Conservation (phyloP, 1,140 invertebrate genomes). For the Pseudomyrmex sp. region DNA sequence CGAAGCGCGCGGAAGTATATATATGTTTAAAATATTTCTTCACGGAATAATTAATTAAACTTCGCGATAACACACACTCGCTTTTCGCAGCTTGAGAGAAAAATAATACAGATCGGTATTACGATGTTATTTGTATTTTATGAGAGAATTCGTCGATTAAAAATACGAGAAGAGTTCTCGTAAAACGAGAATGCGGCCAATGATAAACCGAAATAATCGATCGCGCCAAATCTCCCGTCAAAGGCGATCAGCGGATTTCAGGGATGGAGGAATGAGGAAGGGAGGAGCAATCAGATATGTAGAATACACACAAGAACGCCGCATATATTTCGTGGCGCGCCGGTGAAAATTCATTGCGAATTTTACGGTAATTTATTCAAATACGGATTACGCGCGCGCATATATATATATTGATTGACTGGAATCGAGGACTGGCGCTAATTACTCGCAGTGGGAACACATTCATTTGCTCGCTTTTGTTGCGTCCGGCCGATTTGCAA, state of each 20-base stretch:
- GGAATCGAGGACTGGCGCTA: neutral
- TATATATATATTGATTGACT: constrained; percentile 38
- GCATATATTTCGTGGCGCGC: neutral
- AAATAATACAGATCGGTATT: no score
- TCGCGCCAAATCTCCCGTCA: neutral
- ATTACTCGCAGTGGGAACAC: constrained; percentile 1
- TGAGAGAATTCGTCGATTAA: neutral
- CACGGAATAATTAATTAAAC: no score
- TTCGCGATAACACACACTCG: no score
- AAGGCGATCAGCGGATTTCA: neutral
- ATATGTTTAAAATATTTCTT: no score
- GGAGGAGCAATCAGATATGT: neutral
- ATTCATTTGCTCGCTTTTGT: constrained; percentile 18
- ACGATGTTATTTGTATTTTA: no score
- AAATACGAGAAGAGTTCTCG: constrained; percentile 7
- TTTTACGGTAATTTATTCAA: constrained; percentile 46
- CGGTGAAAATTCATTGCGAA: constrained; percentile 35
- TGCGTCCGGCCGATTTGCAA: neutral
- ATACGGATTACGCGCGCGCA: neutral
- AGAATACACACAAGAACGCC: neutral
- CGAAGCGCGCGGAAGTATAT: no score
- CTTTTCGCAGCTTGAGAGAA: no score
- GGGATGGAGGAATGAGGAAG: no score
- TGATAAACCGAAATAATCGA: constrained; percentile 4
- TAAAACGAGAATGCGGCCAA: neutral